Evolutionary conservation across 2,113 vertebrate species (phyloP).

Genomic region (Motacilla alba): DNA sequence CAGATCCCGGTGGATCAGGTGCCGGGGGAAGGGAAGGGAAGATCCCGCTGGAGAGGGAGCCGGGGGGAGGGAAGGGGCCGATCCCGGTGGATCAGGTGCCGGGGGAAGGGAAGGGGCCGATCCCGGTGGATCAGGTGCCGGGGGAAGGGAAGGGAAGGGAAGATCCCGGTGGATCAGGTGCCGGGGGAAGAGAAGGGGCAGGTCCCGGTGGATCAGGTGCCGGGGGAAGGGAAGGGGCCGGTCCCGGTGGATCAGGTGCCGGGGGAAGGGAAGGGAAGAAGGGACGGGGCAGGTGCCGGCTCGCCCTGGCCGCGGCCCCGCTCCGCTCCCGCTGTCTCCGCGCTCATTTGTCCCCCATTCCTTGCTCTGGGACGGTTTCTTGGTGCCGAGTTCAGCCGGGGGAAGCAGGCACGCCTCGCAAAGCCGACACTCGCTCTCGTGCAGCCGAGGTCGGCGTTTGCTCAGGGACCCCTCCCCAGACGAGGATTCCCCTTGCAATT

Average conservation of each 20-base stretch:
- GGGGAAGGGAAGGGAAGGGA: too few species aligned
- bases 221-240: neutral
- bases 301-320: constrained; percentile 74
- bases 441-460: neutral
- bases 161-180: too few species aligned
- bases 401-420: neutral
- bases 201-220: rapidly evolving
- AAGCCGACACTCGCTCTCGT: neutral
- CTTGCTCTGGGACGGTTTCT: constrained; percentile 33
- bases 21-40: too few species aligned
- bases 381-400: neutral
- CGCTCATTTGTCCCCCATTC: neutral
- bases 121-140: too few species aligned
- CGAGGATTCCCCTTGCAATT: rapidly evolving
- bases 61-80: too few species aligned
- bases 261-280: neutral
- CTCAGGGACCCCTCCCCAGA: neutral
- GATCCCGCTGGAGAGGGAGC: too few species aligned
- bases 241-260: neutral
- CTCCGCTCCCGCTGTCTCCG: neutral
- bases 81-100: rapidly evolving
- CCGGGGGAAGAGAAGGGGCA: neutral
- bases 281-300: neutral
- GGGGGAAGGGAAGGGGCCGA: too few species aligned
- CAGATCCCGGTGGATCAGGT: neutral